Evolutionary conservation across 2,113 vertebrate species (phyloP).

Genomic region (Rhinolophus sinicus): DNA sequence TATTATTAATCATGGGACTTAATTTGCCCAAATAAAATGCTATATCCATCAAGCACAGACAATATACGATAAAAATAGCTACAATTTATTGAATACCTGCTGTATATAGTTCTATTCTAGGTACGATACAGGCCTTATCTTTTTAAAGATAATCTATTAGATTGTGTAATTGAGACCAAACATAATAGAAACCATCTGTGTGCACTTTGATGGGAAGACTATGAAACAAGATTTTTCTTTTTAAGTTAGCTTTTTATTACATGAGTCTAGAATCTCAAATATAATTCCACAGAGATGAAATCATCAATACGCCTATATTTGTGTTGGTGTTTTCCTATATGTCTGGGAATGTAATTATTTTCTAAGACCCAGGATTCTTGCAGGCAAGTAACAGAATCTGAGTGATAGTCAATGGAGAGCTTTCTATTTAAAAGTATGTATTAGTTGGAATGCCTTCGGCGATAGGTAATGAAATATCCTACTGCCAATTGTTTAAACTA

Average conservation of each 20-base stretch:
- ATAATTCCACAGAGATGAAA: constrained; percentile 33
- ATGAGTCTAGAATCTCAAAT: constrained; percentile 39
- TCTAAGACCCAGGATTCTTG: neutral
- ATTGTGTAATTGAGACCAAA: neutral
- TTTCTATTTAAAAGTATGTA: neutral
- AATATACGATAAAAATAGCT: constrained; percentile 1
- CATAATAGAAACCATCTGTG: neutral
- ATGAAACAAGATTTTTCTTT: neutral
- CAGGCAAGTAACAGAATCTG: neutral
- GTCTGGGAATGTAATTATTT: constrained; percentile 5
- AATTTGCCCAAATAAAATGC: constrained; percentile 20
- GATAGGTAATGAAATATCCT: neutral
- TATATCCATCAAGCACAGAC: neutral
- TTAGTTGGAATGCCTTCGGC: neutral
- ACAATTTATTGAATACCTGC: neutral
- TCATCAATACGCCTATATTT: neutral
- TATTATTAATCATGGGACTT: neutral
- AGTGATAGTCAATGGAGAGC: neutral
- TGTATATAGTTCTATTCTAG: neutral
- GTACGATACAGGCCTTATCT: constrained; percentile 6
- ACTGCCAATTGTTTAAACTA: neutral
- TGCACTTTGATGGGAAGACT: neutral
- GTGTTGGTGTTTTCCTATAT: neutral
- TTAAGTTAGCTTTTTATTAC: neutral
- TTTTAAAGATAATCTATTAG: neutral